Conservation (phyloP, 1,140 invertebrate genomes). For the Zaprionus taronus region DNA sequence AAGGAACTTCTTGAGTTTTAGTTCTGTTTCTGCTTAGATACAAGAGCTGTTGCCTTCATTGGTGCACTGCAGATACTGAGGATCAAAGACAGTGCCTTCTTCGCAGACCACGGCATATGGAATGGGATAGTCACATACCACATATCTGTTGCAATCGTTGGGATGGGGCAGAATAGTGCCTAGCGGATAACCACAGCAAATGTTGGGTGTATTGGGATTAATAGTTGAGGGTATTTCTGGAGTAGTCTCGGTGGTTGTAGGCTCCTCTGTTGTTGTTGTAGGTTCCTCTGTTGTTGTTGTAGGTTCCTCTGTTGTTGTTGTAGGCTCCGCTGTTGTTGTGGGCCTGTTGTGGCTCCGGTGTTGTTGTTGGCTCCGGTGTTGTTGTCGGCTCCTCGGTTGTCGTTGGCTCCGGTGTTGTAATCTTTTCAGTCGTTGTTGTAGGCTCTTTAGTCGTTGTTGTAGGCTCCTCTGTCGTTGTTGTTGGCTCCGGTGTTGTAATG, state of each 20-base stretch:
- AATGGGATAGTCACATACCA: conserved; percentile 66
- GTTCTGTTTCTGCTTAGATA: neutral
- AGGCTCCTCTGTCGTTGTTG: neutral
- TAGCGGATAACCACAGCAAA: conserved; percentile 50
- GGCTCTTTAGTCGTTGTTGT: neutral
- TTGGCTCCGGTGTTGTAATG: conserved; percentile 6
- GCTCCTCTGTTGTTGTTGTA: neutral
- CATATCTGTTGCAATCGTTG: conserved; percentile 55
- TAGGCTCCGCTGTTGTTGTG: neutral
- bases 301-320: neutral
- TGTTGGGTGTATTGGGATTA: conserved; percentile 50
- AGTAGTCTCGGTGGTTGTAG: conserved; percentile 25
- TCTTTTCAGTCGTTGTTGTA: neutral
- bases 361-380: conserved; percentile 11
- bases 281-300: conserved; percentile 5
- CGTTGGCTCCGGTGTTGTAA: neutral
- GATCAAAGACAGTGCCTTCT: conserved; percentile 36
- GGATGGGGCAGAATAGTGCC: conserved; percentile 65
- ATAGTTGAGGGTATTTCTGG: conserved; percentile 28
- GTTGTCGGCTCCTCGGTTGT: conserved; percentile 5
- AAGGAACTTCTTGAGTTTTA: neutral
- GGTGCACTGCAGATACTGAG: conserved; percentile 24
- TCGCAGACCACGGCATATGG: conserved; percentile 45
- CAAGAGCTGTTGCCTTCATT: neutral
- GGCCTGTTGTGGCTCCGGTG: neutral